A percentile compares a stretch with the other conserved stretches of the same genome.
Conservation (phyloP, 2,113 vertebrate species). For the Phaethornis superciliosus region DNA sequence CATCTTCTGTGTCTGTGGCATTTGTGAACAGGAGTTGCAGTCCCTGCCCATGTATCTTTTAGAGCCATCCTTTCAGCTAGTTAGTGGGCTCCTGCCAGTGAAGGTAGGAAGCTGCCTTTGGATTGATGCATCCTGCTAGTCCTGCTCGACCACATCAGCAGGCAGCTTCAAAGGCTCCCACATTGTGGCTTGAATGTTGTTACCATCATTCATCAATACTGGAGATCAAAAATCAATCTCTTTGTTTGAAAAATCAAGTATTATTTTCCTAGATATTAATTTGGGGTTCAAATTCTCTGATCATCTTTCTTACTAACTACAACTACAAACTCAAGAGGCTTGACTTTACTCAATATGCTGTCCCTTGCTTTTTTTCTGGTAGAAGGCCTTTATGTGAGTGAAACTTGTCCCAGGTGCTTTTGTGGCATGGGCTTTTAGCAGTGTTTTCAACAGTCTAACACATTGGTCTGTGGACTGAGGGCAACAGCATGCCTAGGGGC, state of each 20-base stretch:
- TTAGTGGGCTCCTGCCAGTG: background rate
- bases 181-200: rapidly evolving
- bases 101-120: background rate
- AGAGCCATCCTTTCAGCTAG: background rate
- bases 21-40: background rate
- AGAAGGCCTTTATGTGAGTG: background rate
- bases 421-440: background rate
- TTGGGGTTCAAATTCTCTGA: background rate
- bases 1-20: background rate
- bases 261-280: background rate
- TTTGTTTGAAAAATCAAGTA: background rate
- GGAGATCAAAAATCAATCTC: background rate
- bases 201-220: background rate
- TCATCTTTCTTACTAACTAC: background rate
- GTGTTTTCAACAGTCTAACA: background rate
- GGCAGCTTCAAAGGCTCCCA: background rate
- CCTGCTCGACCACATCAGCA: background rate
- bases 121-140: background rate
- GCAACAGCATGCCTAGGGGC: background rate
- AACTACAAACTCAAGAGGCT: background rate
- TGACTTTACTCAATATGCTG: background rate
- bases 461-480: background rate
- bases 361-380: background rate
- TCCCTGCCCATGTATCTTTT: background rate
- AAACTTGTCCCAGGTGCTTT: background rate